phyloP scores from a whole-genome alignment of 2,888 invertebrate genomes.

The Hydraecia micacea region DNA sequence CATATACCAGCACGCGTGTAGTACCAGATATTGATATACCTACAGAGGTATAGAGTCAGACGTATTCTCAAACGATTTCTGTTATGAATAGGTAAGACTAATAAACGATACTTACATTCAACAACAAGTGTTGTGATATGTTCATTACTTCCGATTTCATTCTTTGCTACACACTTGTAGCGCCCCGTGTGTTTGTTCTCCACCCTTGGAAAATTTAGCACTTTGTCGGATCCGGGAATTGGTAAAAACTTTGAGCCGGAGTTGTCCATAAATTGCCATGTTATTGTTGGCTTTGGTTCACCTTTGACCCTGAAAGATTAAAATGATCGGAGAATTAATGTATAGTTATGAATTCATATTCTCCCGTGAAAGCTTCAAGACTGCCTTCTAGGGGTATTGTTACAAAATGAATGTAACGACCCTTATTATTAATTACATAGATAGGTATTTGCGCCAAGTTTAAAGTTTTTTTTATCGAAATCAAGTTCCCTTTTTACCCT shows the following conservation, averaged over 20 bases:
- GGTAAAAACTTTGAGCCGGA: background rate
- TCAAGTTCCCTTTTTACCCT: background rate
- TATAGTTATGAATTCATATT: background rate
- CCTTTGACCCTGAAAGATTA: slow-evolving; percentile 41
- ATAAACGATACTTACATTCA: slow-evolving; percentile 49
- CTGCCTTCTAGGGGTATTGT: background rate
- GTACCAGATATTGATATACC: background rate
- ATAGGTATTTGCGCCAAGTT: background rate
- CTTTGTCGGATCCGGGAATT: slow-evolving; percentile 5
- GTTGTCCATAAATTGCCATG: slow-evolving; percentile 37
- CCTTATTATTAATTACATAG: background rate
- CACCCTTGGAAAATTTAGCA: slow-evolving; percentile 18
- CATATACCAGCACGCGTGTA: too few species aligned
- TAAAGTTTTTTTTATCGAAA: background rate
- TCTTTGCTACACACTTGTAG: slow-evolving; percentile 53
- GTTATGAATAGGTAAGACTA: background rate
- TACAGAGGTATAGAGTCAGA: background rate
- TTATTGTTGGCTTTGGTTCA: slow-evolving; percentile 41
- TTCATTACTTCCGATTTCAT: slow-evolving; percentile 31
- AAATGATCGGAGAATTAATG: background rate
- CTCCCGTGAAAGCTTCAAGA: background rate
- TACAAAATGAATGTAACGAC: background rate
- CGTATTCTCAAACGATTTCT: background rate
- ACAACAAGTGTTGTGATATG: slow-evolving; percentile 51
- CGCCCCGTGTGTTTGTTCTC: slow-evolving; percentile 32